A percentile compares a stretch with the other conserved stretches of the same genome.
phyloP scores from a whole-genome alignment of 2,888 invertebrate species.

The Tanypteryx hageni region DNA sequence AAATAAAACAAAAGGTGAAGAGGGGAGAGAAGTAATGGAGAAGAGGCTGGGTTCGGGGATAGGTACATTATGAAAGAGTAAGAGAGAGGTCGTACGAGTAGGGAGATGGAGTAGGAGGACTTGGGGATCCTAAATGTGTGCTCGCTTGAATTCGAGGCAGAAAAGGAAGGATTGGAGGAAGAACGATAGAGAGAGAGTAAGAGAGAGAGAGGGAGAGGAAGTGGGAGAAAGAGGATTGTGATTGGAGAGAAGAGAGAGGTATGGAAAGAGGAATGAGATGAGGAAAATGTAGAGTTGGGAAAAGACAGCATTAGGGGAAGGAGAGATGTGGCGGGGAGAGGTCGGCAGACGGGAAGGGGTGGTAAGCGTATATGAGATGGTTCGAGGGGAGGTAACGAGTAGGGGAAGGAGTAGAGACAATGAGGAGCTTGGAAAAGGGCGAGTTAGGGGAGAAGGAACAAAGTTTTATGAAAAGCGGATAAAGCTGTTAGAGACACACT shows the following conservation, averaged over 20 bases:
- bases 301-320: neutral
- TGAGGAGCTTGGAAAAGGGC: neutral
- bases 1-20: neutral
- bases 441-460: neutral
- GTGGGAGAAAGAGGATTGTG: neutral
- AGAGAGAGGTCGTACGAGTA: neutral
- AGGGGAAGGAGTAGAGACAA: neutral
- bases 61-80: too few species aligned
- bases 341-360: neutral
- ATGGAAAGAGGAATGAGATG: neutral
- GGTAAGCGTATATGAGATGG: neutral
- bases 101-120: neutral
- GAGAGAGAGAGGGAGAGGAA: neutral
- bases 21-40: neutral
- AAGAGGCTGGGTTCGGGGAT: neutral
- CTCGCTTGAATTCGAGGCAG: too few species aligned
- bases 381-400: neutral
- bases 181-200: neutral
- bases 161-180: too few species aligned
- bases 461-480: slow-evolving; percentile 38
- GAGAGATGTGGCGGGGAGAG: neutral
- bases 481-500: neutral
- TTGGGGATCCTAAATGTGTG: too few species aligned
- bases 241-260: neutral
- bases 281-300: neutral